These are phyloP conservation scores for Sympetrum striolatum DNA, from an alignment of 2,888 invertebrate genomes.

Conservation along the genomic window DNA sequence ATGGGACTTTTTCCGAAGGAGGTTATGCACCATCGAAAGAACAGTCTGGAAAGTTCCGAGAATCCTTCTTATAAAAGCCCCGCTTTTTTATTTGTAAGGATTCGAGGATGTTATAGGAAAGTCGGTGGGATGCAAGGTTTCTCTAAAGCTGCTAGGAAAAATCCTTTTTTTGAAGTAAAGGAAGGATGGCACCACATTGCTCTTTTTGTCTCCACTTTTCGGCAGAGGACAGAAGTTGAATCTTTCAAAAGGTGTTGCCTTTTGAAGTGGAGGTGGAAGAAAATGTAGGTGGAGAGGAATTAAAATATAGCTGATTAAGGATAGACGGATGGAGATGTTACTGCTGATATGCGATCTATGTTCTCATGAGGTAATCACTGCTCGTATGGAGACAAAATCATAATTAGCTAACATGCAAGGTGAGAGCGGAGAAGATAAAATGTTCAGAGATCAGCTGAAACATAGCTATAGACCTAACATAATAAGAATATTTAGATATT, in stretches of 20 bases:
- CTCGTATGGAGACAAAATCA: too few relatives aligned
- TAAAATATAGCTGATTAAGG: background rate
- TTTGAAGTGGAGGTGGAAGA: background rate
- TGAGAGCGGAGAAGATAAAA: too few relatives aligned
- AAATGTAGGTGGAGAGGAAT: background rate
- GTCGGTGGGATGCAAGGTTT: background rate
- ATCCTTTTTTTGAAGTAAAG: background rate
- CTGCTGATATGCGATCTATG: too few relatives aligned
- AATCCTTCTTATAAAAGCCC: background rate
- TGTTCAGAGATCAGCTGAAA: too few relatives aligned
- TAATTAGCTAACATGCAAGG: too few relatives aligned
- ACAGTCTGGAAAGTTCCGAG: background rate
- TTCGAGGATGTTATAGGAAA: background rate
- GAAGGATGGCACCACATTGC: background rate
- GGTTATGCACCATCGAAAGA: background rate
- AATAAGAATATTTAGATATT: too few relatives aligned
- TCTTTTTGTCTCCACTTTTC: background rate
- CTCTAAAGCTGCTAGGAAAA: background rate
- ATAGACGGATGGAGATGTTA: background rate
- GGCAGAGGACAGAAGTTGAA: background rate
- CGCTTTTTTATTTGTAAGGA: background rate
- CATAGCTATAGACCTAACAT: too few relatives aligned
- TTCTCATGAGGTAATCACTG: too few relatives aligned
- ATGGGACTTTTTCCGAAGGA: background rate
- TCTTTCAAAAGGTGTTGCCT: background rate